Evolutionary conservation across 2,888 invertebrate genomes (phyloP).

Genomic region (Toxonevra muliebris): DNA sequence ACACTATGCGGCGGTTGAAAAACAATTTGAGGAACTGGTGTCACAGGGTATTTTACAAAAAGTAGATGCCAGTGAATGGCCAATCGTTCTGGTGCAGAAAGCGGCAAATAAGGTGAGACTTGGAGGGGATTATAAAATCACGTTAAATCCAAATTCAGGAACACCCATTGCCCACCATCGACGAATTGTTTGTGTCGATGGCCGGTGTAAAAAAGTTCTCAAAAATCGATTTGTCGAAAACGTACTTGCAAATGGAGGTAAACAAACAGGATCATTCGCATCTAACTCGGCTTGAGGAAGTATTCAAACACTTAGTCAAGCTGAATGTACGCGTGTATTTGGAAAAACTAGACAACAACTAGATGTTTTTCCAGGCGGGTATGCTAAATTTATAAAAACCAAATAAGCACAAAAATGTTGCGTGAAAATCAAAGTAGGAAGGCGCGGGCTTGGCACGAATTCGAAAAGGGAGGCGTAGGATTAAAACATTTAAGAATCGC

Average conservation of each 20-base stretch:
- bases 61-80: conserved; percentile 46
- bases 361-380: too few relatives aligned
- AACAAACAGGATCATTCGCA: conserved; percentile 46
- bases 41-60: conserved; percentile 24
- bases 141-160: conserved; percentile 45
- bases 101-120: conserved; percentile 40
- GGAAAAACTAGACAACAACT: too few relatives aligned
- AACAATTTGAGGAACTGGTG: conserved; percentile 37
- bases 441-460: too few relatives aligned
- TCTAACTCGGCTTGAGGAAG: conserved; percentile 39
- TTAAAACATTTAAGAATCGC: too few relatives aligned
- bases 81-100: conserved; percentile 51
- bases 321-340: conserved; percentile 46
- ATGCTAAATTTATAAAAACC: too few relatives aligned
- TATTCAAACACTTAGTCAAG: conserved; percentile 40
- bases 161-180: conserved; percentile 44
- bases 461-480: too few relatives aligned
- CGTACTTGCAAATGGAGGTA: conserved; percentile 55
- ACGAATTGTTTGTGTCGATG: conserved; percentile 42
- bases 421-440: too few relatives aligned
- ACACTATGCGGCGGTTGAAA: conserved; percentile 22
- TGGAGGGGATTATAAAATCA: conserved; percentile 42
- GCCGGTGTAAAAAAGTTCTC: conserved; percentile 41
- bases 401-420: too few relatives aligned
- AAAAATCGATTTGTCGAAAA: conserved; percentile 49